Evolutionary conservation across 2,113 vertebrate genomes (phyloP), one percentile per base, ranked within the genome.

Genomic region (Misgurnus mizolepis): DNA sequence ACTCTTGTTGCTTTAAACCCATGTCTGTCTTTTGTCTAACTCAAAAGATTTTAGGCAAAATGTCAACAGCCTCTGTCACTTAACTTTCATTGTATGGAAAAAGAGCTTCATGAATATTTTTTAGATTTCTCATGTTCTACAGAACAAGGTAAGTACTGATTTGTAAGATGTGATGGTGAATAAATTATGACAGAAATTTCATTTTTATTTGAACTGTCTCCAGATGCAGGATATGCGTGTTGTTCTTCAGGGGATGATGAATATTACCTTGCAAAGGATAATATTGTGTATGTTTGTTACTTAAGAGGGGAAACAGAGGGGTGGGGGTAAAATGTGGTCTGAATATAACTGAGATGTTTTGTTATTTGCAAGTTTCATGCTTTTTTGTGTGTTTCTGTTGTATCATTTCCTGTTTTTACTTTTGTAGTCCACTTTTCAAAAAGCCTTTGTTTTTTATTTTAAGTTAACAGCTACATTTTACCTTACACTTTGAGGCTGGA

Each of bases 311-410:
- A 12, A 67, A 53, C 71, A 80, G 58, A 72, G 41, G 18, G 40
- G 67, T 22, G 45, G 74, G 73, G 76, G 73, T 72, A 70, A 84
- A 67, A 80, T 78, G 80, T 87, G 79, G 80, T 85, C 82, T 83
- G 53, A 65, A 76, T 83, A 75, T 81, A 69, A 56, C 9, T 75
- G 22, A 34, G n/a, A 18, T 41, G 6, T 43, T 80, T n/a, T 61
- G 9, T 50, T 39, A 4, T 67, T 41, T 83, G 5, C 7, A 3
- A n/a, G 17, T 58, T 58, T 58, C 55, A n/a, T 18, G n/a, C n/a
- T 18, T 78, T 85, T 87, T 72, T 86, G 76, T 83, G 76, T 75
- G 50, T 69, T 56, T 70, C 56, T 82, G 9, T 67, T 62, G 60
- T 82, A 47, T 74, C 60, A 50, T 76, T 74, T 68, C 15, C 47